Percentiles rank a stretch among this genome's conserved stretches.
Evolutionary conservation across 2,888 invertebrate genomes (phyloP).

Genomic region (Galerucella calmariensis): DNA sequence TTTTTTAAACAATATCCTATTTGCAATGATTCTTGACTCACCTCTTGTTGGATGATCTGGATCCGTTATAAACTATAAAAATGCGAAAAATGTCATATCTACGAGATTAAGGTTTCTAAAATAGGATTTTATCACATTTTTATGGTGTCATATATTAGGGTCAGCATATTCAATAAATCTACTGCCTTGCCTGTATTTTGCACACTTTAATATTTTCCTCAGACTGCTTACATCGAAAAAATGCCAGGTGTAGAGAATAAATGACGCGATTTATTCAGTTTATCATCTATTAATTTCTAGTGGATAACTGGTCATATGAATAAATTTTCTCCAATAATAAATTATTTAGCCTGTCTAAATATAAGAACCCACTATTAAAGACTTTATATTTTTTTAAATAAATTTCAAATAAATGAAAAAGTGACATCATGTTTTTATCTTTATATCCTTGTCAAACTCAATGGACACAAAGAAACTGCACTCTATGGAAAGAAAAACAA

Average conservation of each 20-base stretch:
- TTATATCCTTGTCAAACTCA: no score
- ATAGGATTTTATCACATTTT: conserved; percentile 35
- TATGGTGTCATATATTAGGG: conserved; percentile 33
- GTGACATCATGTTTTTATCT: no score
- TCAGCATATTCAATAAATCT: conserved; percentile 32
- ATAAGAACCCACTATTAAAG: no score
- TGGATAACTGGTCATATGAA: neutral
- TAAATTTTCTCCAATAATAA: neutral
- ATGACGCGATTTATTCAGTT: neutral
- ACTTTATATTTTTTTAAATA: no score
- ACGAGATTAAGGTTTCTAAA: conserved; percentile 32
- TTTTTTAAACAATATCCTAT: conserved; percentile 1
- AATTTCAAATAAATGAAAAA: no score
- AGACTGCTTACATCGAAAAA: conserved; percentile 5
- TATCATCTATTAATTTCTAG: conserved; percentile 3
- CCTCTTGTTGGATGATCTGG: conserved; percentile 23
- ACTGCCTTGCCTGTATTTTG: conserved; percentile 23
- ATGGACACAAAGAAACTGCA: no score
- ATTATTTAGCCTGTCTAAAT: neutral
- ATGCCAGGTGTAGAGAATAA: conserved; percentile 2
- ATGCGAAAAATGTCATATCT: conserved; percentile 29
- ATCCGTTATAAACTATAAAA: conserved; percentile 32
- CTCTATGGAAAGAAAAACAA: no score
- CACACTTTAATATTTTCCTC: conserved; percentile 7
- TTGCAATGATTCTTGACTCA: conserved; percentile 14